phyloP scores from a whole-genome alignment of 23 tunicate genomes.

The Trididemnum nubilum region DNA sequence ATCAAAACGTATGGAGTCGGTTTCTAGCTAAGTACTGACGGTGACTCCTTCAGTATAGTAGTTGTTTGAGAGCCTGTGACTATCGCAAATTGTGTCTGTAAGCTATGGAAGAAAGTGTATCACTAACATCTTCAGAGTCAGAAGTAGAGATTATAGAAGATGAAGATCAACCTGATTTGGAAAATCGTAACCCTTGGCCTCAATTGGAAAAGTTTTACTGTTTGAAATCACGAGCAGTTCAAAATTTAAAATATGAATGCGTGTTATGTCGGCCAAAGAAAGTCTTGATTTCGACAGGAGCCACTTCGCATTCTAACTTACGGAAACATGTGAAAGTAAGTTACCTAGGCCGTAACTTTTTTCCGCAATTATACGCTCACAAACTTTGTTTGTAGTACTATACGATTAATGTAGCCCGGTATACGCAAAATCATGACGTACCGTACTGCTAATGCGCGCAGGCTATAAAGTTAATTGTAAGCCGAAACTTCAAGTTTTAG shows the following conservation, averaged over 20 bases:
- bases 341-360: conserved; percentile 1
- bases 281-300: background rate
- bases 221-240: conserved; percentile 1
- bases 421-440: background rate
- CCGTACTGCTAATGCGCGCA: background rate
- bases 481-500: background rate
- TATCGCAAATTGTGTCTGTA: background rate
- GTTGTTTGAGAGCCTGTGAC: background rate
- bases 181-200: conserved; percentile 1
- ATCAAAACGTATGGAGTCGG: background rate
- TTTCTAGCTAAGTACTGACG: background rate
- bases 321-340: conserved; percentile 1
- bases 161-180: background rate
- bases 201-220: background rate
- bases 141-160: background rate
- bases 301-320: too few relatives aligned
- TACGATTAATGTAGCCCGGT: background rate
- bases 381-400: background rate
- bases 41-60: conserved; percentile 1
- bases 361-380: background rate
- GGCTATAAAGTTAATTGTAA: background rate
- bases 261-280: conserved; percentile 1
- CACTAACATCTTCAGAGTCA: background rate
- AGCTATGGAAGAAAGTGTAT: background rate
- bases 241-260: background rate